Base-by-base conservation (phyloP, 2,888 invertebrate genomes). In the Ennomos quercinarius region DNA sequence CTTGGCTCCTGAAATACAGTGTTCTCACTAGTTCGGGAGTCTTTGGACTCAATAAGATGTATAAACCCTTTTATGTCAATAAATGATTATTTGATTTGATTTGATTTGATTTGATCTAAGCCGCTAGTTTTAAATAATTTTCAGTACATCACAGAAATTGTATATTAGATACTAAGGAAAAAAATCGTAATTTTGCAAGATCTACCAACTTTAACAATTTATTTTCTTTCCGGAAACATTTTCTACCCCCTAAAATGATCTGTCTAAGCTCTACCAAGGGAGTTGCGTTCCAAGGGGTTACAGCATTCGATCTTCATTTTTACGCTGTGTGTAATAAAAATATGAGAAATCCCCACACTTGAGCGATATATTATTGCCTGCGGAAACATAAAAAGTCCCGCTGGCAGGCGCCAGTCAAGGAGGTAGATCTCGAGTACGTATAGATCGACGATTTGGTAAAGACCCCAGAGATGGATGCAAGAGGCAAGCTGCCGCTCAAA, bases 311-410 rank as follows among this genome's bases (percentile, higher is more conserved):
- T 83, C 78, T 78, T 83, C 84, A 87, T 85, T 85, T 85, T 86
- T 81, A 84, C 77, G 78, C 78, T 72, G 70, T 72, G 70, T 68
- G 86, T 83, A 88, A 87, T 89, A 89, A 89, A 89, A 89, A 87
- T 87, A 89, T 89, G 80, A 87, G 83, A 75, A 79, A 77, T 78
- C 79, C 77, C 78, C 73, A 74, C 80, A 82, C 82, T 85, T 81
- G 82, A 84, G 69, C 82, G 80, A 84, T 86, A 84, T 85, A 86
- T 85, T 83, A 84, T 84, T 83, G 82, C 76, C 78, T 74, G 73
- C 77, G 88, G 88, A 87, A 82, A 83, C 82, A 88, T 91, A 90
- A 90, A 86, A 86, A 83, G 51, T 56, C 55, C 60, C 55, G 54
- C 73, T 49, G 52, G 55, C 44, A 56, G 38, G 52, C 27, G 11